These are phyloP conservation scores for Lethenteron reissneri DNA, from an alignment of 2,113 vertebrate genomes.

Conservation along the genomic window DNA sequence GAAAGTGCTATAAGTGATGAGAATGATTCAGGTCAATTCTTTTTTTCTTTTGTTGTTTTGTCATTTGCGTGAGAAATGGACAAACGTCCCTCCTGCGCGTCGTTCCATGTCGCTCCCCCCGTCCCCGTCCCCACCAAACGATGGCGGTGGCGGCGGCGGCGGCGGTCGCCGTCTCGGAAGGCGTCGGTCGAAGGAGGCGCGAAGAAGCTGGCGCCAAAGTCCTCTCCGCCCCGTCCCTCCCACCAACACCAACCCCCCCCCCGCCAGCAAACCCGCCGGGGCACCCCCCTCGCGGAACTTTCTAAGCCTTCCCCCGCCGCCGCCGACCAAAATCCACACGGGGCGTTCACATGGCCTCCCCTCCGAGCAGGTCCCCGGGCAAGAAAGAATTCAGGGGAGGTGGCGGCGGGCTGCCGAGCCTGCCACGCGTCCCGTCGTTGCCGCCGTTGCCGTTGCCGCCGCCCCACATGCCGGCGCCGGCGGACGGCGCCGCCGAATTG, in stretches of 20 bases:
- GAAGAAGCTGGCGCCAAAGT: too few species aligned
- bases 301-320: too few species aligned
- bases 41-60: conserved; percentile 12
- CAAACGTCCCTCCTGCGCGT: conserved; percentile 17
- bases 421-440: conserved; percentile 46
- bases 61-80: conserved; percentile 2
- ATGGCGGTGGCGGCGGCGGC: too few species aligned
- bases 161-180: too few species aligned
- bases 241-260: too few species aligned
- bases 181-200: too few species aligned
- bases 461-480: conserved; percentile 48
- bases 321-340: too few species aligned
- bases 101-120: conserved; percentile 26
- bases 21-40: conserved; percentile 14
- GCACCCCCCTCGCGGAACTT: too few species aligned
- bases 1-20: conserved; percentile 15
- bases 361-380: conserved; percentile 79
- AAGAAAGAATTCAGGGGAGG: conserved; percentile 75
- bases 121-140: conserved; percentile 9
- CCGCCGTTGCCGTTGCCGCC: conserved; percentile 50
- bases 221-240: too few species aligned
- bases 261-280: too few species aligned
- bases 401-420: conserved; percentile 72
- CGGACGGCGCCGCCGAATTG: background rate
- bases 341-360: conserved; percentile 50